A percentile compares a stretch with the other conserved stretches of the same genome.
Evolutionary conservation across 2,888 invertebrate genomes (phyloP).

Genomic region (Drosophila nr. perissopoda): DNA sequence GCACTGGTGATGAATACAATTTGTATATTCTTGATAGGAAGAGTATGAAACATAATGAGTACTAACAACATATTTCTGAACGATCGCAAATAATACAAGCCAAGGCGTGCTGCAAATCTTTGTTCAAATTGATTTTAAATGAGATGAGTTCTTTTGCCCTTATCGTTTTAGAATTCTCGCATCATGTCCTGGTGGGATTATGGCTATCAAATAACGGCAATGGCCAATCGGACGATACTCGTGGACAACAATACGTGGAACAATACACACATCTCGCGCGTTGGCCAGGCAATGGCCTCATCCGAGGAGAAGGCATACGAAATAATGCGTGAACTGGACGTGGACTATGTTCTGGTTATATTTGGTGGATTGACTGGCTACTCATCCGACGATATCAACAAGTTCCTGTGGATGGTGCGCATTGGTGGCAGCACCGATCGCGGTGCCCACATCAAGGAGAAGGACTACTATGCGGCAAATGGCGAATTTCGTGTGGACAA

Average conservation of each 20-base stretch:
- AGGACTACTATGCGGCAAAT: constrained; percentile 97
- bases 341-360: constrained; percentile 98
- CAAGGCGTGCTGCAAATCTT: not conserved
- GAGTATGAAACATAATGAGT: constrained; percentile 84
- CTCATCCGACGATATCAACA: constrained; percentile 99
- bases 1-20: constrained; percentile 78
- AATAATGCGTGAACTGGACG: constrained; percentile 98
- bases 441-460: constrained; percentile 97
- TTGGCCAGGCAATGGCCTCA: constrained; percentile 99
- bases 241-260: constrained; percentile 99
- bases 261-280: constrained; percentile 98
- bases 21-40: constrained; percentile 84
- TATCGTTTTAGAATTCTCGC: constrained; percentile 91
- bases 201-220: constrained; percentile 99
- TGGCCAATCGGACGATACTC: constrained; percentile 98
- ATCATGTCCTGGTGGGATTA: constrained; percentile 99
- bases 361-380: constrained; percentile 99
- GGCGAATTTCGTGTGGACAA: constrained; percentile 99
- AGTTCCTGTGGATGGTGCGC: constrained; percentile 99
- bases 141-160: constrained; percentile 15
- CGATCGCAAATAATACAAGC: not conserved
- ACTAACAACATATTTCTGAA: constrained; percentile 74
- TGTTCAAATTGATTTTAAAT: not conserved
- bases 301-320: constrained; percentile 98
- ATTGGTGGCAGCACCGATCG: constrained; percentile 98